These are phyloP conservation scores for Colletes gigas DNA, from an alignment of 1,140 invertebrate species.

Conservation along the genomic window DNA sequence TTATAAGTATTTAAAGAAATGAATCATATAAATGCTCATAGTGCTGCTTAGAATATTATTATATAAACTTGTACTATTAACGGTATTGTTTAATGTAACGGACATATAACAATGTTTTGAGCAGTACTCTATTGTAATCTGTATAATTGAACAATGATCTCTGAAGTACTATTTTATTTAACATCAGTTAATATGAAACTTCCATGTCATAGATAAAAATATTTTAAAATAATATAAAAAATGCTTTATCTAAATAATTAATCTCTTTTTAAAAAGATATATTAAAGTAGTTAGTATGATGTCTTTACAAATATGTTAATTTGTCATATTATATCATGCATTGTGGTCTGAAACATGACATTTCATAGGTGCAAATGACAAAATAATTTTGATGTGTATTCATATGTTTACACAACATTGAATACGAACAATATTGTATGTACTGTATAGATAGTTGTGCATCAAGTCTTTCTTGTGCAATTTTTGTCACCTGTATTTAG, in stretches of 20 bases:
- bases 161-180: conserved; percentile 35
- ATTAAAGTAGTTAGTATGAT: neutral
- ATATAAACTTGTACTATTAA: neutral
- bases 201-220: neutral
- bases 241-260: conserved; percentile 1
- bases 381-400: conserved; percentile 44
- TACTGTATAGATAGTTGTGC: conserved; percentile 38
- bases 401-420: conserved; percentile 49
- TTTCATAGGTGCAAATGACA: conserved; percentile 34
- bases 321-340: neutral
- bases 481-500: conserved; percentile 33
- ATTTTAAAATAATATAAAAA: neutral
- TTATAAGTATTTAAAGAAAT: neutral
- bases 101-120: neutral
- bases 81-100: neutral
- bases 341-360: neutral
- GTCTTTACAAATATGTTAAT: neutral
- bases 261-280: neutral
- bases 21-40: neutral
- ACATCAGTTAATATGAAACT: neutral
- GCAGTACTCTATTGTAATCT: neutral
- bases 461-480: conserved; percentile 41
- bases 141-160: conserved; percentile 1
- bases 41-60: conserved; percentile 8
- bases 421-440: conserved; percentile 34